These are phyloP conservation scores for Ormyrus pomaceus DNA, from an alignment of 2,888 invertebrate species.

Conservation along the genomic window DNA sequence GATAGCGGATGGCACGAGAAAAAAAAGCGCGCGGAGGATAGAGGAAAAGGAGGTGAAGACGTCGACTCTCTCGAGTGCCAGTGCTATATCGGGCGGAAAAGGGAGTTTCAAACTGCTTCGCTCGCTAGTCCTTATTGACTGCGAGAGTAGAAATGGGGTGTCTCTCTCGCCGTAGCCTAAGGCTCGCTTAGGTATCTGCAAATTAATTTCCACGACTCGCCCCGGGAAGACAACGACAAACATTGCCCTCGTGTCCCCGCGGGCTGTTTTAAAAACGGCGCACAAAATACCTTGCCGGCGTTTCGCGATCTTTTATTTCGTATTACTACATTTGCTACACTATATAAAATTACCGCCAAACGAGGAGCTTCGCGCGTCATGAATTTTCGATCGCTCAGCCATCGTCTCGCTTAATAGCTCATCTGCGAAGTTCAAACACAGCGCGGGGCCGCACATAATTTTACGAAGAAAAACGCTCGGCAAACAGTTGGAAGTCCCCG, in stretches of 20 bases:
- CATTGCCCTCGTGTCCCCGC: neutral
- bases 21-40: constrained; percentile 22
- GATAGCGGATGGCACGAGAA: constrained; percentile 50
- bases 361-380: no score
- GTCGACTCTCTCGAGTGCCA: constrained; percentile 61
- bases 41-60: constrained; percentile 26
- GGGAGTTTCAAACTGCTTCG: constrained; percentile 70
- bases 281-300: no score
- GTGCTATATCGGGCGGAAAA: constrained; percentile 59
- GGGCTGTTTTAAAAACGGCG: no score
- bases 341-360: no score
- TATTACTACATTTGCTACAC: no score
- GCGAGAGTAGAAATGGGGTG: constrained; percentile 64
- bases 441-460: no score
- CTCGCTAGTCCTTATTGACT: constrained; percentile 72
- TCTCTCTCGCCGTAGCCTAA: constrained; percentile 57
- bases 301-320: no score
- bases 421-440: no score
- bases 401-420: no score
- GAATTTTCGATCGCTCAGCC: no score
- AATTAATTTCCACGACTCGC: constrained; percentile 68
- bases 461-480: no score
- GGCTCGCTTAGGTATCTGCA: constrained; percentile 70
- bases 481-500: no score
- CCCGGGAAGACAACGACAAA: constrained; percentile 30